These are phyloP conservation scores for Diploptera punctata DNA, from an alignment of 2,888 invertebrate species.

Conservation along the genomic window DNA sequence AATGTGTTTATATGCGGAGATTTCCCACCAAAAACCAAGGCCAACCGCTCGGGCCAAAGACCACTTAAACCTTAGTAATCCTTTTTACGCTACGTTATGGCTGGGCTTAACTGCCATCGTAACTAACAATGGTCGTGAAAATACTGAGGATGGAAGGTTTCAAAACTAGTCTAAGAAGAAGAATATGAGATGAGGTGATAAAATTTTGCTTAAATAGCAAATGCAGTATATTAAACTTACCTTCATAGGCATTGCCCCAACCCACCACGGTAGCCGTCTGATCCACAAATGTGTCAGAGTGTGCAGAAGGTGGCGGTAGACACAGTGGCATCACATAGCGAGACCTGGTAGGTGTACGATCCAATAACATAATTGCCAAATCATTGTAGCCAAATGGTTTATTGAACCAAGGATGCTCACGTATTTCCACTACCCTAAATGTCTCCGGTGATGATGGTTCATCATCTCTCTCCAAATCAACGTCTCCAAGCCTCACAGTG, in stretches of 20 bases:
- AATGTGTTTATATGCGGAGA: too few relatives aligned
- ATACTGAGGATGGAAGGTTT: too few relatives aligned
- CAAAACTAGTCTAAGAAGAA: too few relatives aligned
- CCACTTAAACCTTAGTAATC: too few relatives aligned
- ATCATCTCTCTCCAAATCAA: slow-evolving; percentile 82
- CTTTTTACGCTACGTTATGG: too few relatives aligned
- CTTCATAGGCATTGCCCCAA: slow-evolving; percentile 92
- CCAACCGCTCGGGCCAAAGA: too few relatives aligned
- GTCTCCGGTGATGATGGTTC: slow-evolving; percentile 86
- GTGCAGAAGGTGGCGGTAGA: slow-evolving; percentile 68
- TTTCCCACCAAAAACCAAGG: too few relatives aligned
- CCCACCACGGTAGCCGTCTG: slow-evolving; percentile 87
- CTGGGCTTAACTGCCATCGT: too few relatives aligned
- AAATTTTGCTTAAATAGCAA: too few relatives aligned
- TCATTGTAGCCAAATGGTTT: slow-evolving; percentile 95
- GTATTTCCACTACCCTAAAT: slow-evolving; percentile 76
- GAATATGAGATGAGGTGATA: too few relatives aligned
- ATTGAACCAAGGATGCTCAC: slow-evolving; percentile 85
- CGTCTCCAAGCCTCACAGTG: slow-evolving; percentile 87
- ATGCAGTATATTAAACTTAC: slow-evolving; percentile 86
- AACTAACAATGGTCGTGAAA: too few relatives aligned
- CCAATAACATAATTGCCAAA: slow-evolving; percentile 81
- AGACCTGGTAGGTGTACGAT: slow-evolving; percentile 75
- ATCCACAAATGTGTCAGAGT: slow-evolving; percentile 71
- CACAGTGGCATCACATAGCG: slow-evolving; percentile 90